phyloP scores from a whole-genome alignment of 1,140 invertebrate genomes.

The Phymorhynchus buccinoides region DNA sequence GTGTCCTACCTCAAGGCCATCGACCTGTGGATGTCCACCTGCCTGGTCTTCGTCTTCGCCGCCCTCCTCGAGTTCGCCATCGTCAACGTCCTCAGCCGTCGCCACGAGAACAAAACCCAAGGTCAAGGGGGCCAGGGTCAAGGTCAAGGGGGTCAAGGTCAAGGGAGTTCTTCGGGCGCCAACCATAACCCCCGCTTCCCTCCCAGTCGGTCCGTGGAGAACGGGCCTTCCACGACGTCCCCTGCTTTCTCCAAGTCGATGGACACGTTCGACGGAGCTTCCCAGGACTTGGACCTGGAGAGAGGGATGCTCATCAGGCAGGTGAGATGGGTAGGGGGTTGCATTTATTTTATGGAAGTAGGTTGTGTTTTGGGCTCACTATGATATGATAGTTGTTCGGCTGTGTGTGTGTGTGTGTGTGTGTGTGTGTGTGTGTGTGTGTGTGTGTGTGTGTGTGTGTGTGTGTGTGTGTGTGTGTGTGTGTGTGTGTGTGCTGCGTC shows the following conservation, averaged over 20 bases:
- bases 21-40: constrained; percentile 62
- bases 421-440: too few species aligned
- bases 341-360: too few species aligned
- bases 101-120: neutral
- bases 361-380: too few species aligned
- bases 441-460: too few species aligned
- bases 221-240: constrained; percentile 55
- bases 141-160: neutral
- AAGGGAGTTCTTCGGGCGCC: too few species aligned
- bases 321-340: constrained; percentile 62
- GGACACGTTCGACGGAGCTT: constrained; percentile 50
- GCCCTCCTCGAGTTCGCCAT: constrained; percentile 60
- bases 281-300: constrained; percentile 56
- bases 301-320: constrained; percentile 63
- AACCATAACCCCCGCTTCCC: constrained; percentile 35
- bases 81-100: constrained; percentile 54
- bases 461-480: too few species aligned
- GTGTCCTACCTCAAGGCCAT: constrained; percentile 67
- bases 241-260: constrained; percentile 47
- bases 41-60: constrained; percentile 59
- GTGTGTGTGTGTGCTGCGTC: too few species aligned
- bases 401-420: too few species aligned
- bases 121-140: too few species aligned
- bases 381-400: too few species aligned
- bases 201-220: constrained; percentile 44